Percentiles rank a stretch among this genome's conserved stretches.
phyloP scores from a whole-genome alignment of 2,797 vertebrate genomes.

The Oceanodroma leucorhoa region DNA sequence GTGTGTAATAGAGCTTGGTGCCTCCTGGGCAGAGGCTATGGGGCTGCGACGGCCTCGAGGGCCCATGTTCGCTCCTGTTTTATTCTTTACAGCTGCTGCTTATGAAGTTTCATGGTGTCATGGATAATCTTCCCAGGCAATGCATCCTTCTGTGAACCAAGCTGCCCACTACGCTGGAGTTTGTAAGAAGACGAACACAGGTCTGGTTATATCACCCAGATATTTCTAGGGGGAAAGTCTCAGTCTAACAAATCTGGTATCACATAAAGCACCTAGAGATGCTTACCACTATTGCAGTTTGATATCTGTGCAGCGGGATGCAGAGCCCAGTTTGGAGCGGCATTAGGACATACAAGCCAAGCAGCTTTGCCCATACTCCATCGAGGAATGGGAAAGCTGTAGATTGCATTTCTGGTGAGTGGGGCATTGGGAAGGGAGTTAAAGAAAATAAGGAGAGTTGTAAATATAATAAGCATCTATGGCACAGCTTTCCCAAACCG shows the following conservation, averaged over 20 bases:
- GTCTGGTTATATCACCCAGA: neutral
- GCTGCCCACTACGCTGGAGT: neutral
- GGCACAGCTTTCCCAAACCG: neutral
- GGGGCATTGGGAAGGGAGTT: neutral
- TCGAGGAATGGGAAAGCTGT: neutral
- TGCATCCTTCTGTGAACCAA: neutral
- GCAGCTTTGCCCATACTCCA: neutral
- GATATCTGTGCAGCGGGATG: neutral
- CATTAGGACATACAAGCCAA: neutral
- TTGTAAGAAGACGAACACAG: neutral
- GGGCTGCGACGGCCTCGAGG: neutral
- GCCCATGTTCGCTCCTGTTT: fast-evolving
- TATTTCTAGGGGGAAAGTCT: neutral
- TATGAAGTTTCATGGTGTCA: neutral
- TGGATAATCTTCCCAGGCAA: neutral
- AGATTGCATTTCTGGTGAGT: neutral
- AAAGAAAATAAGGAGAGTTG: neutral
- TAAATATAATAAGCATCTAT: neutral
- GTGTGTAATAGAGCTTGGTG: neutral
- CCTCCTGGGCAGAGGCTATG: neutral
- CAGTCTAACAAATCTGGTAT: neutral
- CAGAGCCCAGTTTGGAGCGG: neutral
- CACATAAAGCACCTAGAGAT: neutral
- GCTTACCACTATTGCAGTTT: neutral
- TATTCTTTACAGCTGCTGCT: neutral